Evolutionary conservation across 2,113 vertebrate species (phyloP).

Genomic region (Numenius arquata): DNA sequence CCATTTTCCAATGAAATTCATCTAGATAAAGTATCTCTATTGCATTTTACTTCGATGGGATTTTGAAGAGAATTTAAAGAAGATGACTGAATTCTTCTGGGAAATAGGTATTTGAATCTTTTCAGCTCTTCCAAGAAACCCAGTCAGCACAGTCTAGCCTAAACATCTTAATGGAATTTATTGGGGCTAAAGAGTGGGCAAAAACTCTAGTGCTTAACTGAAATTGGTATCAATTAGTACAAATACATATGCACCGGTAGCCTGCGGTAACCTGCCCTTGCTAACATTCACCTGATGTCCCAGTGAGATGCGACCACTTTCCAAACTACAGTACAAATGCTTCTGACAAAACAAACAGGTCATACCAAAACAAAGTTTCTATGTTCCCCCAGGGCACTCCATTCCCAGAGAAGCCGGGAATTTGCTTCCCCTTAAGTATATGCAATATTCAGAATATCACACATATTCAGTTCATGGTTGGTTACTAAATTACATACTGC

Average conservation of each 20-base stretch:
- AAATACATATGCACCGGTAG: background rate
- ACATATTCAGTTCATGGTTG: background rate
- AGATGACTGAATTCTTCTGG: background rate
- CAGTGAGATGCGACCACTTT: background rate
- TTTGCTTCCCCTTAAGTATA: background rate
- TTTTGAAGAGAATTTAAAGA: background rate
- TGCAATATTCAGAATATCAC: background rate
- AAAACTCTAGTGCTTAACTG: background rate
- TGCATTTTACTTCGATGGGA: background rate
- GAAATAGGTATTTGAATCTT: background rate
- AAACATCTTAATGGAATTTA: background rate
- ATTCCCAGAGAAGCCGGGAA: background rate
- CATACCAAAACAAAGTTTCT: background rate
- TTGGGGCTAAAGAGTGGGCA: background rate
- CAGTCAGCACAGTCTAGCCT: background rate
- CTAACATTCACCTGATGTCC: background rate
- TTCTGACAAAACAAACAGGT: background rate
- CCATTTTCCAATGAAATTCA: background rate
- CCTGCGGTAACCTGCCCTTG: background rate
- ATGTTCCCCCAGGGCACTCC: background rate
- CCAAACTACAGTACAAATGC: background rate
- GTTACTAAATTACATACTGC: background rate
- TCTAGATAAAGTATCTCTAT: background rate
- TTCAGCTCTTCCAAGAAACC: background rate
- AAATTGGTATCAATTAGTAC: background rate